Evolutionary conservation across 1,140 invertebrate species (phyloP).

Genomic region (Zelostemma sp.): DNA sequence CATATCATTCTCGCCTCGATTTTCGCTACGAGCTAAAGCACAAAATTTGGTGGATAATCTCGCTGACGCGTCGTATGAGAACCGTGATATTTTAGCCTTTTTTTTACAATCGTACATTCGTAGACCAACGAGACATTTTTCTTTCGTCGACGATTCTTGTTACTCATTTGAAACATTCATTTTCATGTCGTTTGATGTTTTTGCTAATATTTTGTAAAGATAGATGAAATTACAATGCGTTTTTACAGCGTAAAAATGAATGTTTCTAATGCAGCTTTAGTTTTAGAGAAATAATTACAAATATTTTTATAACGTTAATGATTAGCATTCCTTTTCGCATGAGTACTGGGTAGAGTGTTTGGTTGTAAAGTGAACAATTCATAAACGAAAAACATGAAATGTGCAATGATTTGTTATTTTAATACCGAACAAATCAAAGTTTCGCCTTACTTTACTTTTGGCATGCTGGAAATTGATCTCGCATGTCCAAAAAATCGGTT

Average conservation of each 20-base stretch:
- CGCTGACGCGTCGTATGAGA: not conserved
- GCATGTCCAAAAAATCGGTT: too few species aligned
- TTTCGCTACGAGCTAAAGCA: not conserved
- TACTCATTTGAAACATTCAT: too few species aligned
- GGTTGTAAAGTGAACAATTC: not conserved
- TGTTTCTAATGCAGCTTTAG: not conserved
- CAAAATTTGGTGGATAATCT: conserved; percentile 21
- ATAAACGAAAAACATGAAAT: conserved; percentile 4
- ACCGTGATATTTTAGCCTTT: not conserved
- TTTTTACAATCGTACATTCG: not conserved
- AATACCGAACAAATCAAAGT: conserved; percentile 7
- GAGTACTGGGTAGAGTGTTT: not conserved
- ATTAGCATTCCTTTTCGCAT: not conserved
- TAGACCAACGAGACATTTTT: too few species aligned
- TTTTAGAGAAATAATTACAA: not conserved
- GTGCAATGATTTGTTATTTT: conserved; percentile 16
- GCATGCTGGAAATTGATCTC: too few species aligned
- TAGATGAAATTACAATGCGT: too few species aligned
- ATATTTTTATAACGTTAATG: conserved; percentile 9
- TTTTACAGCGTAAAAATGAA: not conserved
- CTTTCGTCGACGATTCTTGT: not conserved
- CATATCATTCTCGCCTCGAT: conserved; percentile 21
- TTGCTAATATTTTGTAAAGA: too few species aligned
- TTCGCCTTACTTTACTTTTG: too few species aligned
- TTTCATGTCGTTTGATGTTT: too few species aligned